A percentile compares a stretch with the other conserved stretches of the same genome.
Evolutionary conservation across 2,113 vertebrate genomes (phyloP).

Genomic region (Diadophis punctatus): DNA sequence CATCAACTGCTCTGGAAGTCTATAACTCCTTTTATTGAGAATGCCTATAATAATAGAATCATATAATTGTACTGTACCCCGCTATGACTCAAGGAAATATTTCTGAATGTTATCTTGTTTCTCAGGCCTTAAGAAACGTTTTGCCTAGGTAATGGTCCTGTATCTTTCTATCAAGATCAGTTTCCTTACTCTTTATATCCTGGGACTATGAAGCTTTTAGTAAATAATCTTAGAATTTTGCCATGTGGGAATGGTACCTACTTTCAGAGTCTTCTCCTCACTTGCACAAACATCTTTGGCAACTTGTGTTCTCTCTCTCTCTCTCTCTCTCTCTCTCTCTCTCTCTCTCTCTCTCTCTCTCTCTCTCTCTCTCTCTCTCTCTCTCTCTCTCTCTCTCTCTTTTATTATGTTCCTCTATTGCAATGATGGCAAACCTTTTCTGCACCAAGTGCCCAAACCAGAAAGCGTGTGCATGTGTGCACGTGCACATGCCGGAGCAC

Average conservation of each 20-base stretch:
- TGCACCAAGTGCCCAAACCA: too few species aligned
- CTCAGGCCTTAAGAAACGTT: not conserved
- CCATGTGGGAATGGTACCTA: not conserved
- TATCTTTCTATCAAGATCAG: not conserved
- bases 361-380: too few species aligned
- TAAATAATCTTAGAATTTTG: not conserved
- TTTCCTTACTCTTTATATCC: not conserved
- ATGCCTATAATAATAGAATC: not conserved
- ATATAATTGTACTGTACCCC: not conserved
- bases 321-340: too few species aligned
- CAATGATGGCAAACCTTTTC: too few species aligned
- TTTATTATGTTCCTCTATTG: too few species aligned
- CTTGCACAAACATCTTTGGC: not conserved
- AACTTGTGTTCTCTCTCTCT: not conserved
- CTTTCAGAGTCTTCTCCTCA: not conserved
- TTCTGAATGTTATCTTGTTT: not conserved
- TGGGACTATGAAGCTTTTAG: not conserved
- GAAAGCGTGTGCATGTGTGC: too few species aligned
- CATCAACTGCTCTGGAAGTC: not conserved
- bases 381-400: too few species aligned
- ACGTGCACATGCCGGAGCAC: too few species aligned
- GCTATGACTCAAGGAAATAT: not conserved
- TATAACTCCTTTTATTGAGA: not conserved
- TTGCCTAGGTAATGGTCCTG: not conserved
- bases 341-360: too few species aligned